phyloP scores from a whole-genome alignment of 2,888 invertebrate genomes.

The Drosophila rellima region DNA sequence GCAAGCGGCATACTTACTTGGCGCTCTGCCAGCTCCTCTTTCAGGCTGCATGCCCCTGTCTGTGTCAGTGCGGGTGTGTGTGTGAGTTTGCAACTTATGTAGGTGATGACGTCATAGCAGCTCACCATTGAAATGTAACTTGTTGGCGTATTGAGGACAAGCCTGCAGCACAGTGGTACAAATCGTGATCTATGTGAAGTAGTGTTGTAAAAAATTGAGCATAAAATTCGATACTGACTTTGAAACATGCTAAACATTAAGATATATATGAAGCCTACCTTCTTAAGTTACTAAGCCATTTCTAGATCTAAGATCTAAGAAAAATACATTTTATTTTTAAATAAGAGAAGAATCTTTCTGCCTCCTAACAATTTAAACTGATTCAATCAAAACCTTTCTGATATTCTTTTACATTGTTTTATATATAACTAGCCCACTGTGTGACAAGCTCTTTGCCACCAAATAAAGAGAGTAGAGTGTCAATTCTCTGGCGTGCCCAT shows the following conservation, averaged over 20 bases:
- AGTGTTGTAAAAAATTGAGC: no score
- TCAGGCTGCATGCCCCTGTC: slow-evolving; percentile 19
- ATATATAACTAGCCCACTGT: slow-evolving; percentile 31
- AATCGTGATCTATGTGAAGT: no score
- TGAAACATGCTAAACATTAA: no score
- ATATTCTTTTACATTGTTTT: no score
- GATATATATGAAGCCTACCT: no score
- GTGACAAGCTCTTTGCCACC: slow-evolving; percentile 37
- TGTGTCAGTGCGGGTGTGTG: slow-evolving; percentile 21
- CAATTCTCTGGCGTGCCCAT: slow-evolving; percentile 55
- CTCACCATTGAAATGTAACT: slow-evolving; percentile 41
- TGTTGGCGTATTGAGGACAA: slow-evolving; percentile 66
- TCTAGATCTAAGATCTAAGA: no score
- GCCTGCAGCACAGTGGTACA: slow-evolving; percentile 50
- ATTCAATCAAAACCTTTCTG: no score
- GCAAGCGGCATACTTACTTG: slow-evolving; percentile 61
- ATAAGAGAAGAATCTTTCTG: no score
- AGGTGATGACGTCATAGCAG: slow-evolving; percentile 78
- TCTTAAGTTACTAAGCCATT: no score
- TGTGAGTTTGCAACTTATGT: slow-evolving; percentile 56
- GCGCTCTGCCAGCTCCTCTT: slow-evolving; percentile 25
- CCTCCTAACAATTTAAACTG: no score
- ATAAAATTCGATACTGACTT: no score
- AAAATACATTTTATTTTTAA: no score
- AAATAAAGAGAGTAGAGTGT: slow-evolving; percentile 61